phyloP scores from a whole-genome alignment of 2,888 invertebrate species.

The Saturnia japonica region DNA sequence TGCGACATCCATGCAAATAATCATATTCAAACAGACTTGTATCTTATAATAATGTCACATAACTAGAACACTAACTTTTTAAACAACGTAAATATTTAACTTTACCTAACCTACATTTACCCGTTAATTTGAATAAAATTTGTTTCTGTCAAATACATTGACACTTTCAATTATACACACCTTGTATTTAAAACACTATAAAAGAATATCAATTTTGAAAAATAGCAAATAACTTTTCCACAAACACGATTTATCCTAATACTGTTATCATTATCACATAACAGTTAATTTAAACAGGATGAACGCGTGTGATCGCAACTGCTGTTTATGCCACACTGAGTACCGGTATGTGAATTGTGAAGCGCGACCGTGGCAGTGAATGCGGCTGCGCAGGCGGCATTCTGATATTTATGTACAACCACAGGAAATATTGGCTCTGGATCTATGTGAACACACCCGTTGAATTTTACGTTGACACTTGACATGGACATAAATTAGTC shows the following conservation, averaged over 20 bases:
- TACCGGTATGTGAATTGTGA: constrained; percentile 21
- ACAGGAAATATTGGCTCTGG: constrained; percentile 14
- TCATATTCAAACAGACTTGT: neutral
- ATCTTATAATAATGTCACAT: constrained; percentile 3
- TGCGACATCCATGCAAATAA: neutral
- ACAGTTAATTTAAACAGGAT: constrained; percentile 22
- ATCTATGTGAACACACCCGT: constrained; percentile 16
- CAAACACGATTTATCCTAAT: constrained; percentile 1
- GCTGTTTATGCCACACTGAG: constrained; percentile 43
- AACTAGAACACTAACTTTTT: neutral
- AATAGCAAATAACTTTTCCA: constrained; percentile 9
- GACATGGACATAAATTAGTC: constrained; percentile 2
- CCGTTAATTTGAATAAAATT: neutral
- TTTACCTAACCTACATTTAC: constrained; percentile 20
- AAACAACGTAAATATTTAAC: constrained; percentile 30
- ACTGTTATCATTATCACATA: constrained; percentile 12
- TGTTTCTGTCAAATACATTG: neutral
- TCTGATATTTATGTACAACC: constrained; percentile 44
- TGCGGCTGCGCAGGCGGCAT: constrained; percentile 39
- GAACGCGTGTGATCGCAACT: constrained; percentile 37
- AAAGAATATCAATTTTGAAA: neutral
- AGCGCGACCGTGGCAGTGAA: constrained; percentile 52
- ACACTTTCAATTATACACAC: constrained; percentile 14
- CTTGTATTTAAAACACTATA: constrained; percentile 15
- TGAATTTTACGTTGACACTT: neutral